Evolutionary conservation across 2,113 vertebrate genomes (phyloP).

Genomic region (Tachuris rubrigastra): DNA sequence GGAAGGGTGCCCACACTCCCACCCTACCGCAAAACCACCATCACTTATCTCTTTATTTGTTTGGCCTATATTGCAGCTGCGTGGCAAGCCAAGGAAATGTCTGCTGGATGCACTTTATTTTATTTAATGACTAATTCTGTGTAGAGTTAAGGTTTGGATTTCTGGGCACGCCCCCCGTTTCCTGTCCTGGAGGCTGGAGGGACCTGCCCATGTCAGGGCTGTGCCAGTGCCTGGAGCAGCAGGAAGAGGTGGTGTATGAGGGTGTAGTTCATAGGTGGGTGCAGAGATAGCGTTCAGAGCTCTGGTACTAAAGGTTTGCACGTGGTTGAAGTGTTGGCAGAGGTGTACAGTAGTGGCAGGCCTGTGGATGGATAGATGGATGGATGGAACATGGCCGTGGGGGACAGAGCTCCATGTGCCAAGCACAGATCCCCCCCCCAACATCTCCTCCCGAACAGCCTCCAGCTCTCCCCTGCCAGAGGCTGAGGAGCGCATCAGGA

Average conservation of each 20-base stretch:
- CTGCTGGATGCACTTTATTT: constrained; percentile 70
- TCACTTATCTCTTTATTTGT: constrained; percentile 4
- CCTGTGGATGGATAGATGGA: rapidly evolving
- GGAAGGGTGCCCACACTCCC: neutral
- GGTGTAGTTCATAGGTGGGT: neutral
- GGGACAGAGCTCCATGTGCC: neutral
- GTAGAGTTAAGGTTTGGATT: constrained; percentile 23
- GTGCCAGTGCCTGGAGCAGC: neutral
- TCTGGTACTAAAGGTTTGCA: neutral
- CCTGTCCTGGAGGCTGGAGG: neutral
- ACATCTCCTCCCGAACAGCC: neutral
- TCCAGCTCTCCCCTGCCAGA: neutral
- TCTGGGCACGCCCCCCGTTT: neutral
- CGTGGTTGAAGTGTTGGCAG: neutral
- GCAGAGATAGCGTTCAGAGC: neutral
- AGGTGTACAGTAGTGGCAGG: neutral
- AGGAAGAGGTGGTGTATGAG: neutral
- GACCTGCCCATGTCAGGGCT: neutral
- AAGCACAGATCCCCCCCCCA: neutral
- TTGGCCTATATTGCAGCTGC: constrained; percentile 26
- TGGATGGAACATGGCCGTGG: neutral
- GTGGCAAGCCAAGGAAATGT: constrained; percentile 44
- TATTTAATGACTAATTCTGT: constrained; percentile 62
- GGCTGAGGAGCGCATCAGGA: neutral
- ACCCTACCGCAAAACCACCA: neutral